A percentile compares a stretch with the other conserved stretches of the same genome.
These are phyloP conservation scores for Amiota mariae DNA, from an alignment of 2,888 invertebrate species.

Conservation along the genomic window DNA sequence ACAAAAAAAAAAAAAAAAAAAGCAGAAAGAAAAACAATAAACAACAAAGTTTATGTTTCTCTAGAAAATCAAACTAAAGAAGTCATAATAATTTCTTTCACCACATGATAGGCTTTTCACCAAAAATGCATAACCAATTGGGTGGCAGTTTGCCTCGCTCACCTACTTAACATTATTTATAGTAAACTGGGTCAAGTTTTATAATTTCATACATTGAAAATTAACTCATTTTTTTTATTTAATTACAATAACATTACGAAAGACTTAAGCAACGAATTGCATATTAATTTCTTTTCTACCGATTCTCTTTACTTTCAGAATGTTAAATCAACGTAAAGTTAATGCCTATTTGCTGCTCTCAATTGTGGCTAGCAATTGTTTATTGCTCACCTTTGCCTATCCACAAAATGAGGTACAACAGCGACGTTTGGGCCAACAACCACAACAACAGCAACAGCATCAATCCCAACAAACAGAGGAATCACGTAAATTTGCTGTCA, in stretches of 20 bases:
- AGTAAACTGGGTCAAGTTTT: too few species aligned
- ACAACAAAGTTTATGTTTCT: too few species aligned
- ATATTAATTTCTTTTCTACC: background rate
- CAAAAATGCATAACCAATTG: too few species aligned
- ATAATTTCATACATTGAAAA: background rate
- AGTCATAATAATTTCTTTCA: too few species aligned
- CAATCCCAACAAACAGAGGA: conserved; percentile 49
- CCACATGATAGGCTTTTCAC: too few species aligned
- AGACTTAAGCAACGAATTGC: conserved; percentile 53
- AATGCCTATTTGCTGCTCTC: conserved; percentile 82
- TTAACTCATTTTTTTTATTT: background rate
- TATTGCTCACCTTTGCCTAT: conserved; percentile 81
- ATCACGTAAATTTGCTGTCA: conserved; percentile 87
- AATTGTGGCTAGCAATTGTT: conserved; percentile 80
- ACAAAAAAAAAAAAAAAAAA: background rate
- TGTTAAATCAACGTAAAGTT: conserved; percentile 80
- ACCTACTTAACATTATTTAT: too few species aligned
- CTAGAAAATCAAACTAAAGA: too few species aligned
- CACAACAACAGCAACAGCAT: conserved; percentile 64
- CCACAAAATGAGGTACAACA: conserved; percentile 74
- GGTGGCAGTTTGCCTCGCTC: too few species aligned
- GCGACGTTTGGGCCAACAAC: conserved; percentile 28
- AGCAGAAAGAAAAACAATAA: too few species aligned
- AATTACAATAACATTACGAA: background rate
- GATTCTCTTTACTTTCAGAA: conserved; percentile 66